Conservation (phyloP, 2,797 vertebrate species). For the Enteromius fasciolatus region DNA sequence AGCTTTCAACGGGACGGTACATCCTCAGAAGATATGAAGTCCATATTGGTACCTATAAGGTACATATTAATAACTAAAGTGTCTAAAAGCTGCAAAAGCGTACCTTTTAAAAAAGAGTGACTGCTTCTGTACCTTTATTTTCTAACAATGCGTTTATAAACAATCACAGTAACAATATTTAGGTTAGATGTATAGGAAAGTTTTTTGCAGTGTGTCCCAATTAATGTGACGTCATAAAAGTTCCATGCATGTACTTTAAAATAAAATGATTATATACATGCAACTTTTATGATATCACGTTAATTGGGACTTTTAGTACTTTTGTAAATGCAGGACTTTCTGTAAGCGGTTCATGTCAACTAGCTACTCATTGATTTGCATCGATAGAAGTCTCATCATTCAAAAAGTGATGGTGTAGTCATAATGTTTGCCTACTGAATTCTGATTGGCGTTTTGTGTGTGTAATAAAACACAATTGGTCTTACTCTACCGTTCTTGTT, state of each 20-base stretch:
- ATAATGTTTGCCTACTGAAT: slow-evolving; percentile 5
- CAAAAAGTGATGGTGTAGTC: background rate
- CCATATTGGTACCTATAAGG: background rate
- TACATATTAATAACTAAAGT: background rate
- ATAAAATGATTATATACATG: background rate
- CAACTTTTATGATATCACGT: background rate
- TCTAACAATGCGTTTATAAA: background rate
- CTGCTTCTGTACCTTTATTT: background rate
- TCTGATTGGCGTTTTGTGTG: background rate
- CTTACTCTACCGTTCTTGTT: background rate
- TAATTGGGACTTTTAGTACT: background rate
- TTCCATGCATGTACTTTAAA: background rate
- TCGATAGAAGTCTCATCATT: background rate
- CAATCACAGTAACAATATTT: background rate
- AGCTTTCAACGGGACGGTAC: background rate
- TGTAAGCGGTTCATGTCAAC: background rate
- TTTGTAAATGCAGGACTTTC: background rate
- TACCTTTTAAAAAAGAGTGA: background rate
- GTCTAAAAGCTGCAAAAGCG: background rate
- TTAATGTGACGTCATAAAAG: background rate
- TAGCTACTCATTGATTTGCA: slow-evolving; percentile 5
- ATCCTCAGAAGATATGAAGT: background rate
- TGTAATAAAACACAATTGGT: background rate
- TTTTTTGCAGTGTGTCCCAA: background rate
- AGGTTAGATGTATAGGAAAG: background rate